phyloP scores from a whole-genome alignment of 2,888 invertebrate genomes.

The Ormyrus labotus region DNA sequence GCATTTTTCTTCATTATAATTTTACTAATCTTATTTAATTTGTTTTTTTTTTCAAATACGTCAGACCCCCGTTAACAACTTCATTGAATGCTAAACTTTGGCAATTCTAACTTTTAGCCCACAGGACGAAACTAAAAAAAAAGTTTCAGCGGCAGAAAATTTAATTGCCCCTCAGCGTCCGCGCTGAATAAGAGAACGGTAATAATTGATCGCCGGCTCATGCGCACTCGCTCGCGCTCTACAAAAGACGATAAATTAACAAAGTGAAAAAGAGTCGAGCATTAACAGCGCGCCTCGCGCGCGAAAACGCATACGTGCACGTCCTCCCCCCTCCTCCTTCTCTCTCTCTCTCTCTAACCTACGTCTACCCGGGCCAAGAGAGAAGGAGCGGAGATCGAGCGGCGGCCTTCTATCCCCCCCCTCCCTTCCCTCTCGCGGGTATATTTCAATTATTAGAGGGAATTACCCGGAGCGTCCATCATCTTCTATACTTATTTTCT shows the following conservation, averaged over 20 bases:
- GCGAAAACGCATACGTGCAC: conserved; percentile 44
- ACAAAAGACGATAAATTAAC: conserved; percentile 50
- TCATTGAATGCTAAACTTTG: too few species aligned
- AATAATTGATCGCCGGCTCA: too few species aligned
- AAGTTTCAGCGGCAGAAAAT: neutral
- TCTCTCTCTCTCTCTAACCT: conserved; percentile 23
- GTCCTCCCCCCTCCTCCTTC: conserved; percentile 50
- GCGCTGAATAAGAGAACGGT: too few species aligned
- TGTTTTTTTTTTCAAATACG: too few species aligned
- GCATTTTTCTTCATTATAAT: too few species aligned
- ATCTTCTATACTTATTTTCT: conserved; percentile 75
- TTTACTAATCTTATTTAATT: too few species aligned
- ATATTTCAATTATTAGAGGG: conserved; percentile 76
- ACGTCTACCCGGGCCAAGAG: conserved; percentile 31
- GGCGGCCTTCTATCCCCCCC: conserved; percentile 19
- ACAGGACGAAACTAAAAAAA: neutral
- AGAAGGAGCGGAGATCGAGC: conserved; percentile 16
- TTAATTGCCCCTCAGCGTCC: too few species aligned
- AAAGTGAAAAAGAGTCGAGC: conserved; percentile 51
- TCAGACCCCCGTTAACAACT: too few species aligned
- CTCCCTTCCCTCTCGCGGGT: conserved; percentile 67
- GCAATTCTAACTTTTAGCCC: too few species aligned
- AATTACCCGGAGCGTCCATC: conserved; percentile 75
- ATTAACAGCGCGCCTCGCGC: conserved; percentile 33
- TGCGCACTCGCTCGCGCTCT: neutral